phyloP scores from a whole-genome alignment of 2,113 vertebrate genomes.

The Ginglymostoma cirratum region DNA sequence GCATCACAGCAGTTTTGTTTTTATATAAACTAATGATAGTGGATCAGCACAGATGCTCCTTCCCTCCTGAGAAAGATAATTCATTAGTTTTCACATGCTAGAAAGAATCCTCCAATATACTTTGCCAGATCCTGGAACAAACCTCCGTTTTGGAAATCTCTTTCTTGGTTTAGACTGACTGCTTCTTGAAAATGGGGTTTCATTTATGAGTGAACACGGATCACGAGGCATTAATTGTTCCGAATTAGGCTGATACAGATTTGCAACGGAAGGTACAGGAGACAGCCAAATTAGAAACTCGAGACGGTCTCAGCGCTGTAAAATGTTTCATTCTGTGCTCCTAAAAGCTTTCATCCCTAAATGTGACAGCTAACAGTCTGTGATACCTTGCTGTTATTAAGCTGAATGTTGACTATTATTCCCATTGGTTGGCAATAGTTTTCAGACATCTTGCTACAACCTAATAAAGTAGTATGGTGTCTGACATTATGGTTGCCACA shows the following conservation, averaged over 20 bases:
- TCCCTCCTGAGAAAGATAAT: background rate
- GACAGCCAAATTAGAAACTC: background rate
- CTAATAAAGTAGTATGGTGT: background rate
- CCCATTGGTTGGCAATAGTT: background rate
- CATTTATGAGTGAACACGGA: background rate
- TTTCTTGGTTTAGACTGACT: background rate
- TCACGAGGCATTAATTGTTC: background rate
- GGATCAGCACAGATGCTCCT: background rate
- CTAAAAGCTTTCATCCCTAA: background rate
- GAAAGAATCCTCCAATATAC: background rate
- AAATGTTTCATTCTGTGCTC: background rate
- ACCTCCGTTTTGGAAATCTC: background rate
- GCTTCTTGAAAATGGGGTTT: background rate
- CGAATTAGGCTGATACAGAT: background rate
- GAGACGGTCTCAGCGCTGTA: background rate
- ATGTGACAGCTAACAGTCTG: background rate
- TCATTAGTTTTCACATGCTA: background rate
- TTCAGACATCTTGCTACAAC: background rate
- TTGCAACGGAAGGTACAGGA: background rate
- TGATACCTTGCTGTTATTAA: background rate
- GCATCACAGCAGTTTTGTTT: background rate
- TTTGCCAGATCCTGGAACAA: background rate
- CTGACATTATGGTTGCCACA: background rate
- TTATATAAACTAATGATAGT: background rate
- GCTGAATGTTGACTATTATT: background rate